These are phyloP conservation scores for Poecile montanus DNA, from an alignment of 2,797 vertebrate species.

Conservation along the genomic window DNA sequence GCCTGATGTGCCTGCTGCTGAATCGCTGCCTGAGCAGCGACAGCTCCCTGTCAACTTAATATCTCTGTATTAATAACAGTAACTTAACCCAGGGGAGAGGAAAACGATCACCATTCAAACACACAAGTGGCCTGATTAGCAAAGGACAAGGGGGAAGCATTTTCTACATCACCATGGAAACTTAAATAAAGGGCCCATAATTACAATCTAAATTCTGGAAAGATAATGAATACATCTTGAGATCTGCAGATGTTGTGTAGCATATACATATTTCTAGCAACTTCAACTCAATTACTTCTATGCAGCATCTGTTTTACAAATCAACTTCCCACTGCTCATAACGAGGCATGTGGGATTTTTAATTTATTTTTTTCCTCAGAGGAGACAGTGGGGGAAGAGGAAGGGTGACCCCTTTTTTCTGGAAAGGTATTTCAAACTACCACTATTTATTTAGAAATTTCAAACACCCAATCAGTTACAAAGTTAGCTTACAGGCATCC, in stretches of 20 bases:
- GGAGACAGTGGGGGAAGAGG: not conserved
- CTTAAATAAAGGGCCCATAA: constrained; percentile 64
- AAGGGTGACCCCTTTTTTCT: constrained; percentile 55
- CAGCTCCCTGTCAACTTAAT: constrained; percentile 27
- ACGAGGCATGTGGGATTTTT: not conserved
- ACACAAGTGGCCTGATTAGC: constrained; percentile 69
- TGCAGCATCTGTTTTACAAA: constrained; percentile 41
- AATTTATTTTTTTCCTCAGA: not conserved
- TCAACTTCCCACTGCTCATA: constrained; percentile 30
- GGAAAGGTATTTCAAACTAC: constrained; percentile 28
- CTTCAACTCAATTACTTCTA: constrained; percentile 53
- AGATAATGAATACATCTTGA: constrained; percentile 55
- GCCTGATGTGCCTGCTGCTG: not conserved
- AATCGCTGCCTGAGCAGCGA: constrained; percentile 12
- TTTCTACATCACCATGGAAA: constrained; percentile 71
- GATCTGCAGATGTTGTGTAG: constrained; percentile 57
- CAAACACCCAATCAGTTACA: constrained; percentile 32
- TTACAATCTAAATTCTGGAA: constrained; percentile 48
- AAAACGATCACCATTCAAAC: constrained; percentile 53
- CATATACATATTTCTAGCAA: constrained; percentile 58
- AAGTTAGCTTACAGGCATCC: constrained; percentile 29
- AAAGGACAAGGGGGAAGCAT: constrained; percentile 53
- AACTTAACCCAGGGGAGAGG: constrained; percentile 57
- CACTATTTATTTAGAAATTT: constrained; percentile 39
- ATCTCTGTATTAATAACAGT: constrained; percentile 46